These are phyloP conservation scores for Bombyx huttoni DNA, from an alignment of 2,888 invertebrate species.

Conservation along the genomic window DNA sequence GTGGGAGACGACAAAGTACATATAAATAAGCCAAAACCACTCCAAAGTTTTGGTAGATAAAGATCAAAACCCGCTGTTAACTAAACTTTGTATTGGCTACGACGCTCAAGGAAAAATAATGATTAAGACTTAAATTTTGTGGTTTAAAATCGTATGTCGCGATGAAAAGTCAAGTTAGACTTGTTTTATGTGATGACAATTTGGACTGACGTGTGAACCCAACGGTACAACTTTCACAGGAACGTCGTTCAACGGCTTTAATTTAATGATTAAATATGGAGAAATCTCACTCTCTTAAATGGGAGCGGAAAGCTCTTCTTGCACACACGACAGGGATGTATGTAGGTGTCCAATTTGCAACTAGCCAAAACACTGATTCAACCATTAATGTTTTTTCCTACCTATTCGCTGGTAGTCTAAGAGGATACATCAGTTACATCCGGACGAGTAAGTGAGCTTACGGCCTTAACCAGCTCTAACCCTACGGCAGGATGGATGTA, in stretches of 20 bases:
- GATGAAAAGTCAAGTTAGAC: slow-evolving; percentile 19
- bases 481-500: too few species aligned
- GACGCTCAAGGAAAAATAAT: not conserved
- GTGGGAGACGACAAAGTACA: slow-evolving; percentile 36
- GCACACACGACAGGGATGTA: too few species aligned
- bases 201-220: slow-evolving; percentile 58
- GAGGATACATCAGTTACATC: too few species aligned
- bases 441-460: too few species aligned
- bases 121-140: not conserved
- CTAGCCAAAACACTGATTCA: too few species aligned
- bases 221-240: slow-evolving; percentile 48
- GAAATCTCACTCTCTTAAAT: slow-evolving; percentile 2
- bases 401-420: too few species aligned
- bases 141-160: not conserved
- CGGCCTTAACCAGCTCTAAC: too few species aligned
- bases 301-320: too few species aligned
- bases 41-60: not conserved
- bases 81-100: not conserved
- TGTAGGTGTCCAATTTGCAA: too few species aligned
- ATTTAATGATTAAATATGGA: slow-evolving; percentile 7
- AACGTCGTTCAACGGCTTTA: slow-evolving; percentile 15
- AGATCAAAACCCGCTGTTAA: not conserved
- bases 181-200: slow-evolving; percentile 43
- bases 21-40: slow-evolving; percentile 1
- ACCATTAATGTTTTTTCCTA: too few species aligned